phyloP scores from a whole-genome alignment of 2,888 invertebrate genomes.

The Drosophila setosimentum region DNA sequence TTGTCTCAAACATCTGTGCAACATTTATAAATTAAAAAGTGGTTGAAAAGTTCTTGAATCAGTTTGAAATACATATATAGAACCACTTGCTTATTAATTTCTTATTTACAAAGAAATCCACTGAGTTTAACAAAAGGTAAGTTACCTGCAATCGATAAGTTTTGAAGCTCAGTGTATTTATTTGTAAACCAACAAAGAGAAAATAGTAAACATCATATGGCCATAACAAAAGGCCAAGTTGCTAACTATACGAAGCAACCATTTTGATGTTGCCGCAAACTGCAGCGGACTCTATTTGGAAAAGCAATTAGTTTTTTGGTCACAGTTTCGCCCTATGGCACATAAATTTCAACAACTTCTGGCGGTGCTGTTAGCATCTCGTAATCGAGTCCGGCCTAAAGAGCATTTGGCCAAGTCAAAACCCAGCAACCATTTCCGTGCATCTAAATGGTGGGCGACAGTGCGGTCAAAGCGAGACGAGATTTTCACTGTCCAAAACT shows the following conservation, averaged over 20 bases:
- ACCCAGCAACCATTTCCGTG: conserved; percentile 65
- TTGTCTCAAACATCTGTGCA: background rate
- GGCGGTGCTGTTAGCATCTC: conserved; percentile 47
- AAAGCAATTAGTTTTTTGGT: conserved; percentile 79
- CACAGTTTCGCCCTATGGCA: conserved; percentile 62
- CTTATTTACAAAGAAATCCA: background rate
- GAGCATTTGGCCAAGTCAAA: conserved; percentile 43
- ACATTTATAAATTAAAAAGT: background rate
- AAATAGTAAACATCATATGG: conserved; percentile 33
- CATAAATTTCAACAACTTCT: conserved; percentile 72
- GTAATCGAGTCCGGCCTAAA: conserved; percentile 54
- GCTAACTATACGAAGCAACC: conserved; percentile 51
- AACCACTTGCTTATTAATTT: background rate
- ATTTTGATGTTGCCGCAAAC: conserved; percentile 59
- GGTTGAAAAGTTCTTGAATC: background rate
- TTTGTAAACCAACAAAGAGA: conserved; percentile 26
- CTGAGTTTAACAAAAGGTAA: background rate
- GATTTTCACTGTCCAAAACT: conserved; percentile 61
- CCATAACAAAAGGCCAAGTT: conserved; percentile 69
- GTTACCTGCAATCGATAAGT: background rate
- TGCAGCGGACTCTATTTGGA: conserved; percentile 74
- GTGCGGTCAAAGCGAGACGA: conserved; percentile 33
- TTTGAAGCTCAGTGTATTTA: conserved; percentile 40
- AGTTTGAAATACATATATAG: background rate
- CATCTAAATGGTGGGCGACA: conserved; percentile 66